These are phyloP conservation scores for Entomyzon cyanotis DNA, from an alignment of 2,113 vertebrate genomes.

Conservation along the genomic window DNA sequence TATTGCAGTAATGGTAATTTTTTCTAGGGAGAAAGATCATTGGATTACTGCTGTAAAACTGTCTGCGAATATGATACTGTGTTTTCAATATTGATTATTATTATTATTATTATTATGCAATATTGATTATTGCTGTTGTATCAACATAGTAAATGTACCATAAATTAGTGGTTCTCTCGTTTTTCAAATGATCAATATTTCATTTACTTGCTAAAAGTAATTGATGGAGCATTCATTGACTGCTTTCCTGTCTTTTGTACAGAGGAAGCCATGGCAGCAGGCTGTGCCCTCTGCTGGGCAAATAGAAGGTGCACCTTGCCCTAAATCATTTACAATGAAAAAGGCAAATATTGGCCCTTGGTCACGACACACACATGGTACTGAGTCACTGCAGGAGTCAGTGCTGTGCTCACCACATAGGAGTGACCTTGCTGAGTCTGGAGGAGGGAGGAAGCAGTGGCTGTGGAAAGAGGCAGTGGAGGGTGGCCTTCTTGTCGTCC, in stretches of 20 bases:
- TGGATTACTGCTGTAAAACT: background rate
- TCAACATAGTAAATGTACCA: rapidly evolving
- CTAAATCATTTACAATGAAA: background rate
- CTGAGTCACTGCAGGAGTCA: background rate
- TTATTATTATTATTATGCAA: too few species aligned
- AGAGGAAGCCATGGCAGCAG: background rate
- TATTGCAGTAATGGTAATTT: background rate
- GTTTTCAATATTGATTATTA: background rate
- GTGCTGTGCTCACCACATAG: rapidly evolving
- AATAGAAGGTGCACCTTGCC: background rate
- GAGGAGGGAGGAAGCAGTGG: background rate
- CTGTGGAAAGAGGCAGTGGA: background rate
- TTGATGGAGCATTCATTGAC: background rate
- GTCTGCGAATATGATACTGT: background rate
- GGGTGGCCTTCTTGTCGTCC: background rate
- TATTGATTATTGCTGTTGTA: background rate
- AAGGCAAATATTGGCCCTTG: conserved; percentile 5
- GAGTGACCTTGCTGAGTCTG: background rate
- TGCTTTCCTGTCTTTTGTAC: background rate
- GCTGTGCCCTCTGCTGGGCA: background rate
- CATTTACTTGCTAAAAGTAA: conserved; percentile 5
- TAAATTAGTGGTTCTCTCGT: background rate
- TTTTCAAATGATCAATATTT: conserved; percentile 5
- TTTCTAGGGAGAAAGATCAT: background rate
- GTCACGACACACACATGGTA: rapidly evolving